A percentile compares a stretch with the other conserved stretches of the same genome.
phyloP scores from a whole-genome alignment of 2,888 invertebrate genomes.

The Dinocampus coccinellae region DNA sequence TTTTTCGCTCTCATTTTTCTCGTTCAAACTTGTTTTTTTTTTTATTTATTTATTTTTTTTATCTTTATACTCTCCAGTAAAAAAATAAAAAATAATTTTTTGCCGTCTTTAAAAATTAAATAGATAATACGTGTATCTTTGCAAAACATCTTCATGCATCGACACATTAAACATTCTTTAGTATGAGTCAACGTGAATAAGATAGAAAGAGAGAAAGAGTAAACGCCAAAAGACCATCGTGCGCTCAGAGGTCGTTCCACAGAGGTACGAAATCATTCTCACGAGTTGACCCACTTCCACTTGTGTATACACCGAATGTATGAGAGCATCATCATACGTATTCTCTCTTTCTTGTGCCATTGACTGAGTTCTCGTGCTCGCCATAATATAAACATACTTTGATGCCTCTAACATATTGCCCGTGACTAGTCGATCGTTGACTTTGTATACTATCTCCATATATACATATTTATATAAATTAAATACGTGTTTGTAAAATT shows the following conservation, averaged over 20 bases:
- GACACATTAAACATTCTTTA: not conserved
- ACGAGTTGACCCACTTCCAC: conserved; percentile 55
- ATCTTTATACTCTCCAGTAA: not conserved
- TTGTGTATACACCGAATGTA: conserved; percentile 28
- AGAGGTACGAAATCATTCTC: conserved; percentile 53
- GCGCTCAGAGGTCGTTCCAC: conserved; percentile 31
- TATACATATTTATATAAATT: not conserved
- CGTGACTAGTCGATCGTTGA: not conserved
- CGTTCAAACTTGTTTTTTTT: too few species aligned
- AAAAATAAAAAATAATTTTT: not conserved
- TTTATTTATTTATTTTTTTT: not conserved
- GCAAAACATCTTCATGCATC: conserved; percentile 8
- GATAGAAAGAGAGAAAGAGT: not conserved
- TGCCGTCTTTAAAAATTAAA: not conserved
- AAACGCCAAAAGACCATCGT: not conserved
- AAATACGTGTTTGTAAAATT: not conserved
- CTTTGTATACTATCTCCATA: not conserved
- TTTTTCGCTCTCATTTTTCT: too few species aligned
- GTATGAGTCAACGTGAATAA: not conserved
- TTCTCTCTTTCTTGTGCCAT: conserved; percentile 48
- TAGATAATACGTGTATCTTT: conserved; percentile 17
- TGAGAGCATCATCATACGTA: conserved; percentile 32
- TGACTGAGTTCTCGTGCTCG: conserved; percentile 45
- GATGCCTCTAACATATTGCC: too few species aligned
- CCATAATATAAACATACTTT: not conserved